phyloP scores from a whole-genome alignment of 2,797 vertebrate species.

The Channa striata region DNA sequence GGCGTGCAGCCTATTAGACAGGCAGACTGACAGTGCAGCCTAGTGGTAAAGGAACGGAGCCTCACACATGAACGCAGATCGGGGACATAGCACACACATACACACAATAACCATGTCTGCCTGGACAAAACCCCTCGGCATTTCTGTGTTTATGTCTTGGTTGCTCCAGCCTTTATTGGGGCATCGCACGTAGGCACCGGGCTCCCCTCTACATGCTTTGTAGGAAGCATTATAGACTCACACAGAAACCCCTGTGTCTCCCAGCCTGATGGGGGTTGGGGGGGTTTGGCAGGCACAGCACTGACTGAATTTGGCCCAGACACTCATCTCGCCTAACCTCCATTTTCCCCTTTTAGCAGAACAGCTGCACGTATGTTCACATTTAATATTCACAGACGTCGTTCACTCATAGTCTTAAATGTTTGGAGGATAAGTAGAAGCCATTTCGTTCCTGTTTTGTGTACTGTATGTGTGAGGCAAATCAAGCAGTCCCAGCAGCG shows the following conservation, averaged over 20 bases:
- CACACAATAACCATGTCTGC: constrained; percentile 32
- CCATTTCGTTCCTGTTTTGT: neutral
- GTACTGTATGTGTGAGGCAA: neutral
- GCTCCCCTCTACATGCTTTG: constrained; percentile 67
- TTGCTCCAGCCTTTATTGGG: constrained; percentile 31
- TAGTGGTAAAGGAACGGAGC: constrained; percentile 72
- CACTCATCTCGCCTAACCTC: constrained; percentile 53
- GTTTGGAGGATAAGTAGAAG: constrained; percentile 10
- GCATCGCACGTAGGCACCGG: constrained; percentile 62
- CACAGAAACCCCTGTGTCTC: constrained; percentile 81
- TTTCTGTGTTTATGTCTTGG: constrained; percentile 18
- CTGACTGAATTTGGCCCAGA: constrained; percentile 64
- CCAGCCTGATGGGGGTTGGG: constrained; percentile 16
- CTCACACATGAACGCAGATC: constrained; percentile 62
- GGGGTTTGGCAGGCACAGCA: constrained; percentile 69
- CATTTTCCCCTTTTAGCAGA: constrained; percentile 32
- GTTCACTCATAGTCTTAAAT: constrained; percentile 21
- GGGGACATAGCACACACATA: constrained; percentile 35
- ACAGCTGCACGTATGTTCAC: constrained; percentile 63
- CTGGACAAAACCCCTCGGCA: constrained; percentile 14
- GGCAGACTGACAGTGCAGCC: constrained; percentile 81
- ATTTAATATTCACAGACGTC: constrained; percentile 29
- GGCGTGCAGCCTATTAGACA: constrained; percentile 67
- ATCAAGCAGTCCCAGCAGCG: neutral
- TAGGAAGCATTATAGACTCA: constrained; percentile 72